phyloP scores from a whole-genome alignment of 2,888 invertebrate species.

The Trissolcus japonicus region DNA sequence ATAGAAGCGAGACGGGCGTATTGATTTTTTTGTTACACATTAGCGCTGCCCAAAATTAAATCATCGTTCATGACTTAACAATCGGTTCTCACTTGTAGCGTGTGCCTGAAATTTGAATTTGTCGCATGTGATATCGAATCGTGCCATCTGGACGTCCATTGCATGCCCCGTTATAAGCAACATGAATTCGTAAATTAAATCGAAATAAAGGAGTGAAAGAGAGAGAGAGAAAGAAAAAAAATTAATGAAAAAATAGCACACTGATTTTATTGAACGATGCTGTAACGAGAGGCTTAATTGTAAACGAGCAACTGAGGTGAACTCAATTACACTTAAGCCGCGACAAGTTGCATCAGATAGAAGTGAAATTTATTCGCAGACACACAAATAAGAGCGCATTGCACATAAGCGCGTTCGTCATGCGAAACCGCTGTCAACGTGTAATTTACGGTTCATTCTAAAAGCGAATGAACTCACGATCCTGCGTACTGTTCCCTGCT shows the following conservation, averaged over 20 bases:
- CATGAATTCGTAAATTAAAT: not conserved
- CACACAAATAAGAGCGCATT: conserved; percentile 12
- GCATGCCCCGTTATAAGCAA: conserved; percentile 14
- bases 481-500: conserved; percentile 67
- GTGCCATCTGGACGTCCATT: conserved; percentile 18
- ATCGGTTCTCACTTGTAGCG: not conserved
- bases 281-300: not conserved
- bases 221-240: not conserved
- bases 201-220: not conserved
- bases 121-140: conserved; percentile 16
- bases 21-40: not conserved
- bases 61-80: not conserved
- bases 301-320: conserved; percentile 2
- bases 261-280: not conserved
- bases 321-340: conserved; percentile 9
- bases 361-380: conserved; percentile 19
- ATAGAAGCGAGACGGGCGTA: not conserved
- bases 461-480: conserved; percentile 74
- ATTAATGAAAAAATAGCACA: not conserved
- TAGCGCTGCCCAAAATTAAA: not conserved
- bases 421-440: conserved; percentile 50
- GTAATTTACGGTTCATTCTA: conserved; percentile 66
- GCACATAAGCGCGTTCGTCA: conserved; percentile 48
- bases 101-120: conserved; percentile 1
- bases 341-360: conserved; percentile 25